phyloP scores from a whole-genome alignment of 2,888 invertebrate genomes.

The Pterostichus niger region DNA sequence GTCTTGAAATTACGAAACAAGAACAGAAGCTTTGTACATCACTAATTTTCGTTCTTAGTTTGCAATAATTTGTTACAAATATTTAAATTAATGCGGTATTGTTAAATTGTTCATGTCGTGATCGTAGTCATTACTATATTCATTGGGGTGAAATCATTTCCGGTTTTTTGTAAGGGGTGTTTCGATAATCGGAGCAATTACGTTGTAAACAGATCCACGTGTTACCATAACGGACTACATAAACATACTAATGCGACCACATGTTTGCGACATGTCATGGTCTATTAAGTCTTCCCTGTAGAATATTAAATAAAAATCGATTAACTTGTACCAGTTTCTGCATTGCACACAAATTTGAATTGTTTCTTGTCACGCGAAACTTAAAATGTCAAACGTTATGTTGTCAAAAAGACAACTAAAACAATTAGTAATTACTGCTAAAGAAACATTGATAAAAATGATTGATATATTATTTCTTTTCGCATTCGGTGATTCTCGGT shows the following conservation, averaged over 20 bases:
- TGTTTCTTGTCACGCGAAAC: constrained; percentile 38
- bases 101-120: not conserved
- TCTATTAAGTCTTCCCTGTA: constrained; percentile 36
- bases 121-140: not conserved
- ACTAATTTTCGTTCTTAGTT: no score
- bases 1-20: no score
- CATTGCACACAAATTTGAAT: constrained; percentile 54
- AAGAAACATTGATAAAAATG: not conserved
- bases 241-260: constrained; percentile 33
- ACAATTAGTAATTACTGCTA: not conserved
- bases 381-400: constrained; percentile 8
- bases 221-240: constrained; percentile 1
- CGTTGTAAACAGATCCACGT: constrained; percentile 51
- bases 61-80: no score
- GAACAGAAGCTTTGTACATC: no score
- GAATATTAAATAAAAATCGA: constrained; percentile 62
- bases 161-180: not conserved
- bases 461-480: constrained; percentile 16
- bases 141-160: not conserved
- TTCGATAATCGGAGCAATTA: constrained; percentile 25
- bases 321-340: constrained; percentile 54
- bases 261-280: constrained; percentile 22
- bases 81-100: no score
- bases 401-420: not conserved
- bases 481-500: constrained; percentile 50